phyloP scores from a whole-genome alignment of 1,140 invertebrate species.

The Leptinotarsa undecemlineata region DNA sequence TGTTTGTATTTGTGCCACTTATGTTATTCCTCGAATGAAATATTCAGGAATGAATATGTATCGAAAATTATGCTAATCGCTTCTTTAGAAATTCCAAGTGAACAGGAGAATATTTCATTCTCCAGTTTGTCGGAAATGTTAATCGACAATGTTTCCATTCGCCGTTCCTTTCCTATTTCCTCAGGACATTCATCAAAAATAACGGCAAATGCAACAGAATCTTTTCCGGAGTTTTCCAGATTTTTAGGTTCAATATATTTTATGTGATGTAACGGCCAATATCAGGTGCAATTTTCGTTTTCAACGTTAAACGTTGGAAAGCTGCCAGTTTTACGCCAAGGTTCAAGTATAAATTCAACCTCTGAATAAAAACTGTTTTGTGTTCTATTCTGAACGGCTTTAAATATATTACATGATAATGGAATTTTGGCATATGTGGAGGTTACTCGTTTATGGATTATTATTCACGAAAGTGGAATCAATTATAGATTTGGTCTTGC shows the following conservation, averaged over 20 bases:
- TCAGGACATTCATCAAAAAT: neutral
- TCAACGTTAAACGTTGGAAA: constrained; percentile 27
- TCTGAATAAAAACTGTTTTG: constrained; percentile 12
- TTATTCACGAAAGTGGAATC: too few relatives aligned
- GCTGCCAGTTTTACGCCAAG: constrained; percentile 25
- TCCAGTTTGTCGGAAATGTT: neutral
- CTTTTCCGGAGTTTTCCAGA: constrained; percentile 30
- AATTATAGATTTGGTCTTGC: too few relatives aligned
- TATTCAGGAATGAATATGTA: too few relatives aligned
- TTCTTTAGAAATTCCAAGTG: too few relatives aligned
- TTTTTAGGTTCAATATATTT: constrained; percentile 28
- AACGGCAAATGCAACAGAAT: neutral
- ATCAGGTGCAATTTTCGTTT: constrained; percentile 34
- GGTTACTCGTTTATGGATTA: too few relatives aligned
- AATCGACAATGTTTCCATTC: neutral
- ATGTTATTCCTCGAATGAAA: too few relatives aligned
- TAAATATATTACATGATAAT: too few relatives aligned
- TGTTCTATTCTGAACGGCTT: constrained; percentile 4
- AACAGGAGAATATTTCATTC: neutral
- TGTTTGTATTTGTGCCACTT: too few relatives aligned
- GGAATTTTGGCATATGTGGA: too few relatives aligned
- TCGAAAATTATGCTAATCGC: too few relatives aligned
- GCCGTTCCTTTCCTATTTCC: neutral
- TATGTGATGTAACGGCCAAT: constrained; percentile 29
- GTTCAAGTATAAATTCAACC: constrained; percentile 31